Evolutionary conservation across 2,888 invertebrate species (phyloP).

Genomic region (Colletes collaris): DNA sequence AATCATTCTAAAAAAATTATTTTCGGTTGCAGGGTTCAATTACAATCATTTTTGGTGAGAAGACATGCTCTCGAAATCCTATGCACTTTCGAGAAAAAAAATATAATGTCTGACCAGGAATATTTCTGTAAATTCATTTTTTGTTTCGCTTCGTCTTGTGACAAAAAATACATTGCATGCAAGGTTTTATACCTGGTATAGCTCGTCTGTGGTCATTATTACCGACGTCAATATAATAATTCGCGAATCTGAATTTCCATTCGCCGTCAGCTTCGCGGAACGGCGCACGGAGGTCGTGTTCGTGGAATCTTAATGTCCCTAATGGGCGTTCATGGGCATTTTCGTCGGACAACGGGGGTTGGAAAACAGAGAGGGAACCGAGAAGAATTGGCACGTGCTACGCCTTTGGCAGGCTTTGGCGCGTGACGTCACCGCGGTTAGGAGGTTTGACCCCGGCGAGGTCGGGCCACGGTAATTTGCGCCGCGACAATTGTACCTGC

Average conservation of each 20-base stretch:
- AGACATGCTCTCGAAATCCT: no score
- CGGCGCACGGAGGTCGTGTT: background rate
- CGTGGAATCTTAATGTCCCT: constrained; percentile 18
- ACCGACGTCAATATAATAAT: background rate
- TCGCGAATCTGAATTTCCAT: constrained; percentile 14
- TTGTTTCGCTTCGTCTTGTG: no score
- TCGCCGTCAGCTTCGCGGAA: background rate
- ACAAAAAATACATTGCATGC: no score
- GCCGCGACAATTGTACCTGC: constrained; percentile 74
- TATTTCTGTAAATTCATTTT: no score
- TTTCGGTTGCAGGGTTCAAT: no score
- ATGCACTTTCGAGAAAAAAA: no score
- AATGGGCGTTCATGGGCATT: constrained; percentile 12
- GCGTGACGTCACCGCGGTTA: constrained; percentile 35
- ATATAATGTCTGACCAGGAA: no score
- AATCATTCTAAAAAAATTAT: no score
- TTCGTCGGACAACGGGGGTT: background rate
- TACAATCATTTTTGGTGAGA: no score
- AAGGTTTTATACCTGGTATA: no score
- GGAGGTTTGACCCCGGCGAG: constrained; percentile 66
- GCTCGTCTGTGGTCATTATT: no score
- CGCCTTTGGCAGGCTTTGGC: constrained; percentile 7
- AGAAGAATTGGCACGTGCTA: constrained; percentile 32
- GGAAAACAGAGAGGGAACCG: constrained; percentile 8
- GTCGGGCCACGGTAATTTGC: constrained; percentile 74